Conservation (phyloP, 2,888 invertebrate species). For the Scrobipalpa atriplicella region DNA sequence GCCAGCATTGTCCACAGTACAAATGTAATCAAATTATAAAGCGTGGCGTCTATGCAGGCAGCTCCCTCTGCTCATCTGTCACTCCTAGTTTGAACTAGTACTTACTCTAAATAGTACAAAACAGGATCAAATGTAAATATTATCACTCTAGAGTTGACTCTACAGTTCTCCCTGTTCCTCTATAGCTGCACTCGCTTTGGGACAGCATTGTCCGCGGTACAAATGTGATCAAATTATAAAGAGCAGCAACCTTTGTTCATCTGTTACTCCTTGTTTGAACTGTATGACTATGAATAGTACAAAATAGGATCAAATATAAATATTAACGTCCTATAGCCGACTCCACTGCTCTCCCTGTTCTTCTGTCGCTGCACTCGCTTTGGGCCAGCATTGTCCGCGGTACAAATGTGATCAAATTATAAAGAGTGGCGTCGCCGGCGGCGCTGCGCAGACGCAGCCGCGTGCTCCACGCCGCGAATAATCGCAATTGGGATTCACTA, state of each 20-base stretch:
- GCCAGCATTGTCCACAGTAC: not conserved
- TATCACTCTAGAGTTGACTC: slow-evolving; percentile 41
- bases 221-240: slow-evolving; percentile 83
- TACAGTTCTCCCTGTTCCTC: slow-evolving; percentile 46
- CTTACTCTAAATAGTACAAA: too few species aligned
- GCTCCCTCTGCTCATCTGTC: too few species aligned
- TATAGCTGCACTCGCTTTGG: slow-evolving; percentile 69
- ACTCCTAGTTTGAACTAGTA: too few species aligned
- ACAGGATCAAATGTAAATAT: too few species aligned
- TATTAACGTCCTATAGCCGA: slow-evolving; percentile 22
- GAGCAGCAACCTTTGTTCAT: slow-evolving; percentile 54
- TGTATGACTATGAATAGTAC: too few species aligned
- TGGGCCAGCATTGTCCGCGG: slow-evolving; percentile 76
- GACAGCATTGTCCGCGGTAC: slow-evolving; percentile 78
- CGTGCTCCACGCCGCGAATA: slow-evolving; percentile 61
- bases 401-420: slow-evolving; percentile 83
- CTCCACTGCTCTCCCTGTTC: slow-evolving; percentile 51
- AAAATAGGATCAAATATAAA: not conserved
- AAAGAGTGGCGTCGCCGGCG: slow-evolving; percentile 72
- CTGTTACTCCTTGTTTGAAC: too few species aligned
- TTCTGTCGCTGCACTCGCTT: slow-evolving; percentile 68
- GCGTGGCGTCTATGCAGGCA: too few species aligned
- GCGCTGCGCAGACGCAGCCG: slow-evolving; percentile 44
- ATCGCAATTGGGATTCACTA: slow-evolving; percentile 57
- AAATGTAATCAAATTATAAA: too few species aligned